phyloP scores from a whole-genome alignment of 1,140 invertebrate genomes.

The Drosophila burlai region DNA sequence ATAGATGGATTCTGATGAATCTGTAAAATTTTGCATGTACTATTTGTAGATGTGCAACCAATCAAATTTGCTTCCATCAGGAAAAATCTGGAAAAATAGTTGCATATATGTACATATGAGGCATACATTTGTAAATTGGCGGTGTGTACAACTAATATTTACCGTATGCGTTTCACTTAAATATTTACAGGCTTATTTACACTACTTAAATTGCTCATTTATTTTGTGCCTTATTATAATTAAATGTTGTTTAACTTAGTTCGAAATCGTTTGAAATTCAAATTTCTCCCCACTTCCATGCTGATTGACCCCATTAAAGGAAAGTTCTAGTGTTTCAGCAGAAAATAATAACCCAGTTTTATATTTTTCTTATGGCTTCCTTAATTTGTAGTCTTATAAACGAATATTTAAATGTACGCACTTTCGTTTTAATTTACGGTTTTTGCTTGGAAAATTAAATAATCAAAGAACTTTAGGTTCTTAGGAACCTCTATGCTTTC shows the following conservation, averaged over 20 bases:
- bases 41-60: not conserved
- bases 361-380: not conserved
- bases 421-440: not conserved
- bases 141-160: slow-evolving; percentile 23
- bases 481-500: no score
- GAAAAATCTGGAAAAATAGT: slow-evolving; percentile 16
- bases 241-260: not conserved
- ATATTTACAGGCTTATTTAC: slow-evolving; percentile 23
- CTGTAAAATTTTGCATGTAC: slow-evolving; percentile 16
- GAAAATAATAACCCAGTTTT: not conserved
- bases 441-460: not conserved
- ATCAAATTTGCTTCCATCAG: slow-evolving; percentile 21
- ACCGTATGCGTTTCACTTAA: slow-evolving; percentile 19
- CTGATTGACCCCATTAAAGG: slow-evolving; percentile 1
- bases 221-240: not conserved
- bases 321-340: not conserved
- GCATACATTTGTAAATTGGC: slow-evolving; percentile 8
- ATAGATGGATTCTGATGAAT: slow-evolving; percentile 9
- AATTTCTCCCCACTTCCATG: not conserved
- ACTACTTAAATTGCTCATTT: slow-evolving; percentile 1
- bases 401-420: not conserved
- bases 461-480: not conserved
- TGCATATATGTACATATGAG: not conserved
- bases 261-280: not conserved
- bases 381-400: not conserved